Conservation (phyloP, 92 coral and sea anemone genomes). For the Phenganax subtilis region DNA sequence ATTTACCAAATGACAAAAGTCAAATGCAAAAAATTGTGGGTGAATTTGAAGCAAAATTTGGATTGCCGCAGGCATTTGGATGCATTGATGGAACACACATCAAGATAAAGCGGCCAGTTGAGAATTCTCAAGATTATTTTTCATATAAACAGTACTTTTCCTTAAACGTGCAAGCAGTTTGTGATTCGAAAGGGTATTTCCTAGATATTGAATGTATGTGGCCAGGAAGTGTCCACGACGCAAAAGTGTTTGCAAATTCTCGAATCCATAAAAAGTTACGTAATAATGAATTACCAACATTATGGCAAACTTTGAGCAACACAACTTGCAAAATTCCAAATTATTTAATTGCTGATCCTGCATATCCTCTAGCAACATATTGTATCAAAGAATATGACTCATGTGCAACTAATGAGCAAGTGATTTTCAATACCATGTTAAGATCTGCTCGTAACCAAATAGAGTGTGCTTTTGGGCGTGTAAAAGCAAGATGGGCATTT, state of each 20-base stretch:
- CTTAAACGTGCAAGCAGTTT: constrained; percentile 38
- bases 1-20: constrained; percentile 49
- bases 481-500: constrained; percentile 14
- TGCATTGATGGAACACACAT: constrained; percentile 58
- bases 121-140: constrained; percentile 54
- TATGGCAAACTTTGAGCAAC: constrained; percentile 22
- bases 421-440: constrained; percentile 17
- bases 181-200: constrained; percentile 42
- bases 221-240: constrained; percentile 46
- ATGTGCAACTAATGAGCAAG: constrained; percentile 25
- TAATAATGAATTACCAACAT: constrained; percentile 27
- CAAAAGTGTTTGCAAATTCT: constrained; percentile 45
- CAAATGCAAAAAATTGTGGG: constrained; percentile 47
- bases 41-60: constrained; percentile 60
- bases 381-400: constrained; percentile 16
- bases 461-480: constrained; percentile 7
- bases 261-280: constrained; percentile 32
- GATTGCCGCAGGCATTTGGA: constrained; percentile 56
- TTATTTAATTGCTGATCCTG: constrained; percentile 22
- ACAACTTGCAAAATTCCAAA: constrained; percentile 2
- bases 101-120: constrained; percentile 44
- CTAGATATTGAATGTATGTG: constrained; percentile 45
- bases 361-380: constrained; percentile 11
- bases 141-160: constrained; percentile 46
- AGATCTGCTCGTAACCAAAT: constrained; percentile 13